phyloP scores from a whole-genome alignment of 1,140 invertebrate species.

The Platyura marginata region DNA sequence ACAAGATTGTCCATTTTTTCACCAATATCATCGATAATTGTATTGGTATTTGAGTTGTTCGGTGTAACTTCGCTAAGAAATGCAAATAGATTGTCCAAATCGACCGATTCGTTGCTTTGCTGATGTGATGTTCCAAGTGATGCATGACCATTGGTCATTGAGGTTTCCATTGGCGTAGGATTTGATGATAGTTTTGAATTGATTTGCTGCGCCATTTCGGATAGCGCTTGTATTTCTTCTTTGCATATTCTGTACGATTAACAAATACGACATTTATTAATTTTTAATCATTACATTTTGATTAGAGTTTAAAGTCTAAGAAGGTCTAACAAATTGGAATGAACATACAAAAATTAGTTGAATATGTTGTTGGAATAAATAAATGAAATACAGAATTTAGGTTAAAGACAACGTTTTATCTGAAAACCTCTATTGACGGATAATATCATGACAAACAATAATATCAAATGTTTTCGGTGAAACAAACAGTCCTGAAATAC shows the following conservation, averaged over 20 bases:
- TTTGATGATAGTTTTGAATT: constrained; percentile 39
- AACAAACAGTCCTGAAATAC: too few relatives aligned
- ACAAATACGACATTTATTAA: constrained; percentile 7
- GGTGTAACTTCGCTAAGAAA: constrained; percentile 71
- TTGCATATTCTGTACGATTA: constrained; percentile 52
- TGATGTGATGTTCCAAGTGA: constrained; percentile 8
- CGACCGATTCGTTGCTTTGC: constrained; percentile 48
- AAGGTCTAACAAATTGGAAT: too few relatives aligned
- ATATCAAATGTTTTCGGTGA: too few relatives aligned
- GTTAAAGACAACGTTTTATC: too few relatives aligned
- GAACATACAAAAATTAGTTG: too few relatives aligned
- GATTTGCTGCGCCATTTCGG: constrained; percentile 57
- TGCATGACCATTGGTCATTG: constrained; percentile 1
- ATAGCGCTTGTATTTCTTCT: constrained; percentile 53
- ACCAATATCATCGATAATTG: constrained; percentile 67
- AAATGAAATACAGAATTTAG: too few relatives aligned
- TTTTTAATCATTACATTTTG: too few relatives aligned
- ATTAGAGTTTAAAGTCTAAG: too few relatives aligned
- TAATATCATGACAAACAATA: too few relatives aligned
- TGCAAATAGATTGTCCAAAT: constrained; percentile 84
- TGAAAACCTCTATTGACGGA: too few relatives aligned
- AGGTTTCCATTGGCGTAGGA: constrained; percentile 13
- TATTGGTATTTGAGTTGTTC: constrained; percentile 6
- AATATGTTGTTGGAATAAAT: too few relatives aligned
- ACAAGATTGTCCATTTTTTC: constrained; percentile 67